Percentiles rank a stretch among this genome's conserved stretches.
Evolutionary conservation across 2,113 vertebrate genomes (phyloP).

Genomic region (Heterochromis multidens): DNA sequence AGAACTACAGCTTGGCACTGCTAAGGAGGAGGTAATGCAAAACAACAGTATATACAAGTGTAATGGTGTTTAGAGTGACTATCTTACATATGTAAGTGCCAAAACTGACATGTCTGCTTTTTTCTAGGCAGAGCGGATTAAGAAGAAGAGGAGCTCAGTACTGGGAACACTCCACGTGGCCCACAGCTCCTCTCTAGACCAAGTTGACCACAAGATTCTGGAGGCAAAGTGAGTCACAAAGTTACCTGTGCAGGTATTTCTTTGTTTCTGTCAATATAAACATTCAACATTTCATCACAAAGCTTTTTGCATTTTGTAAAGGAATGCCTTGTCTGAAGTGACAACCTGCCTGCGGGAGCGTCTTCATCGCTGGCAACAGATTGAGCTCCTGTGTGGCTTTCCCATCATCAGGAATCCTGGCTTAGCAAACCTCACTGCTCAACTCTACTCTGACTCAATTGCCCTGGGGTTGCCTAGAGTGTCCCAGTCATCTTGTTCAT

Average conservation of each 20-base stretch:
- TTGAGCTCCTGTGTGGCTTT: slow-evolving; percentile 92
- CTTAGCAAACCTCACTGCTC: slow-evolving; percentile 85
- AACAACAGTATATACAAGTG: background rate
- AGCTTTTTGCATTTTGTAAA: slow-evolving; percentile 52
- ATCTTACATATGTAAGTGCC: background rate
- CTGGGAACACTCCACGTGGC: slow-evolving; percentile 94
- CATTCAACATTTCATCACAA: background rate
- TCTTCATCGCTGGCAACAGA: slow-evolving; percentile 95
- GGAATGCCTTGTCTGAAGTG: slow-evolving; percentile 90
- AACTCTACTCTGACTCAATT: slow-evolving; percentile 89
- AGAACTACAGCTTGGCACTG: slow-evolving; percentile 85
- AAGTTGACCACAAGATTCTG: slow-evolving; percentile 97
- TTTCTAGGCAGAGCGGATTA: slow-evolving; percentile 92
- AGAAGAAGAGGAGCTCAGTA: slow-evolving; percentile 93
- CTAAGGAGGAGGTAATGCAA: slow-evolving; percentile 90
- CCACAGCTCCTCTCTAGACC: slow-evolving; percentile 94
- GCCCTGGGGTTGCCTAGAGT: slow-evolving; percentile 84
- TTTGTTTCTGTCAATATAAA: background rate
- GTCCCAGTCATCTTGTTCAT: slow-evolving; percentile 81
- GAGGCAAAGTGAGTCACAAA: slow-evolving; percentile 88
- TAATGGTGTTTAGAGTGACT: background rate
- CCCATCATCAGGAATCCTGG: slow-evolving; percentile 90
- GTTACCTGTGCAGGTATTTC: background rate
- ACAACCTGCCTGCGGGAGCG: slow-evolving; percentile 91
- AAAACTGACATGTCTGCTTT: background rate